Evolutionary conservation across 2,888 invertebrate genomes (phyloP).

Genomic region (Hydraecia micacea): DNA sequence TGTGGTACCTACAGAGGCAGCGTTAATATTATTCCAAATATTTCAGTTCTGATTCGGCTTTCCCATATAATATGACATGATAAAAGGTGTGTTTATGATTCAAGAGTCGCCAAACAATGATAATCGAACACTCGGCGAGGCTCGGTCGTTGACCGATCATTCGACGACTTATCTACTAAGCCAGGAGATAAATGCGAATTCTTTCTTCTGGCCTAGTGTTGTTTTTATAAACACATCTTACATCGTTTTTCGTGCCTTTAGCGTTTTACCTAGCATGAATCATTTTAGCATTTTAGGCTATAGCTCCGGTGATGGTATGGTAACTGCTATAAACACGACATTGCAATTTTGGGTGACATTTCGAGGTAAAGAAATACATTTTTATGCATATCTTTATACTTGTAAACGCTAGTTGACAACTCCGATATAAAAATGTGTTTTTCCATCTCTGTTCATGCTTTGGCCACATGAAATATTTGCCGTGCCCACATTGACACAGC

Average conservation of each 20-base stretch:
- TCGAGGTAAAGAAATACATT: constrained; percentile 59
- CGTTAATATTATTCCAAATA: constrained; percentile 52
- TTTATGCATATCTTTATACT: constrained; percentile 42
- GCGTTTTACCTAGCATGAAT: constrained; percentile 68
- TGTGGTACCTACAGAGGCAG: constrained; percentile 26
- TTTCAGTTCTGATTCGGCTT: constrained; percentile 65
- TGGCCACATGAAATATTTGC: constrained; percentile 46
- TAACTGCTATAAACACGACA: constrained; percentile 59
- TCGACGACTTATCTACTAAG: constrained; percentile 22
- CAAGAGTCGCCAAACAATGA: constrained; percentile 25
- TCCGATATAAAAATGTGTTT: constrained; percentile 54
- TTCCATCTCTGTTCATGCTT: constrained; percentile 57
- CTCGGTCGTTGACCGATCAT: constrained; percentile 45
- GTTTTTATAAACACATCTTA: constrained; percentile 57
- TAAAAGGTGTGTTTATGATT: constrained; percentile 63
- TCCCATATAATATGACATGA: constrained; percentile 47
- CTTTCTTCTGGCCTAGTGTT: constrained; percentile 23
- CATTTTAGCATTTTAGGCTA: constrained; percentile 60
- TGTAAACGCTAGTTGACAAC: constrained; percentile 28
- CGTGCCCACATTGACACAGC: constrained; percentile 55
- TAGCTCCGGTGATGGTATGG: constrained; percentile 67
- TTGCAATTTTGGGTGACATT: constrained; percentile 54
- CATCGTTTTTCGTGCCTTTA: constrained; percentile 48
- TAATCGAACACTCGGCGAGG: neutral
- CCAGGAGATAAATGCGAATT: constrained; percentile 48